Evolutionary conservation across 1,140 invertebrate species (phyloP).

Genomic region (Cydia fagiglandana): DNA sequence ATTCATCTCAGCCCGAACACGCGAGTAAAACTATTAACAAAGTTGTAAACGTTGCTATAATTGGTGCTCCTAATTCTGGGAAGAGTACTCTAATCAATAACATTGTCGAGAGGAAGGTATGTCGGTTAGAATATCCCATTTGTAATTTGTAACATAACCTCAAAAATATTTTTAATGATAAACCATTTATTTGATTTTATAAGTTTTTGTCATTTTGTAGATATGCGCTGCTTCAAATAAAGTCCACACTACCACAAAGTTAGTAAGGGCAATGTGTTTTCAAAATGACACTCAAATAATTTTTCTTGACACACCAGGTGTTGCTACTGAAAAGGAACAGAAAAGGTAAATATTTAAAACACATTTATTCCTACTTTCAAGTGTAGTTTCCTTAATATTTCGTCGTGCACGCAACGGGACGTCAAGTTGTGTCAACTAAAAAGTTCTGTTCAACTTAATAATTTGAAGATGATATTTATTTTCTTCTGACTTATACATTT

Average conservation of each 20-base stretch:
- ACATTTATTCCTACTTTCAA: not conserved
- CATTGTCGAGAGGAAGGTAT: slow-evolving; percentile 87
- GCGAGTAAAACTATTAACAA: slow-evolving; percentile 59
- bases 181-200: not conserved
- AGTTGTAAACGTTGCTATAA: slow-evolving; percentile 90
- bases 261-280: slow-evolving; percentile 86
- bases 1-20: slow-evolving; percentile 59
- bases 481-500: too few species aligned
- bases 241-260: slow-evolving; percentile 92
- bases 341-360: slow-evolving; percentile 79
- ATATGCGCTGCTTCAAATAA: slow-evolving; percentile 93
- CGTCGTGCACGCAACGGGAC: too few species aligned
- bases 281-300: slow-evolving; percentile 90
- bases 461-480: too few species aligned
- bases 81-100: slow-evolving; percentile 97
- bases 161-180: not conserved
- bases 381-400: not conserved
- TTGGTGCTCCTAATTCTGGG: slow-evolving; percentile 95
- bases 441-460: too few species aligned
- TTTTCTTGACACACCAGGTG: slow-evolving; percentile 92
- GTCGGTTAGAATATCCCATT: not conserved
- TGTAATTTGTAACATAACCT: not conserved
- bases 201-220: slow-evolving; percentile 74
- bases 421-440: too few species aligned
- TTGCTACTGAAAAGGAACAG: slow-evolving; percentile 83